A percentile compares a stretch with the other conserved stretches of the same genome.
Evolutionary conservation across 2,797 vertebrate species (phyloP).

Genomic region (Scleropages formosus): DNA sequence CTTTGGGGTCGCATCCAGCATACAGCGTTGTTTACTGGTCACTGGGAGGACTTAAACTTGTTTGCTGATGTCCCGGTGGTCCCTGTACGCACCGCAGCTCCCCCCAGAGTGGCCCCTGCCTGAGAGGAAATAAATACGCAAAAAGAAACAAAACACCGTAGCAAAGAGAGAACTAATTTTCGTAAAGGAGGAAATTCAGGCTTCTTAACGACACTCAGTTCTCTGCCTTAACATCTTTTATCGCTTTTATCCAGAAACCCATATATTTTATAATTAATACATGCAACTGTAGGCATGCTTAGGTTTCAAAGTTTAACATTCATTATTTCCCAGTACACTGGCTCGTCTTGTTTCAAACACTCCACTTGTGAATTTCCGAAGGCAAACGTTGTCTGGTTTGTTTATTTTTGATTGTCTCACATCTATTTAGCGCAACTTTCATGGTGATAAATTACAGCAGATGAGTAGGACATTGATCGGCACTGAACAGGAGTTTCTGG

Average conservation of each 20-base stretch:
- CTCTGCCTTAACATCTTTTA: not conserved
- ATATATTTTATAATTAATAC: not conserved
- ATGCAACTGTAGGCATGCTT: not conserved
- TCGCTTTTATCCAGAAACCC: not conserved
- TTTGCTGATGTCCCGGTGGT: conserved; percentile 6
- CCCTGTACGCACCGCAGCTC: conserved; percentile 7
- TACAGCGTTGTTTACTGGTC: too few species aligned
- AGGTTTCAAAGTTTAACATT: not conserved
- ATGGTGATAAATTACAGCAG: too few species aligned
- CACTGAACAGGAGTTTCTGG: too few species aligned
- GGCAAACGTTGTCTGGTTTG: too few species aligned
- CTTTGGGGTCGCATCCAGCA: too few species aligned
- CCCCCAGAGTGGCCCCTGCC: conserved; percentile 8
- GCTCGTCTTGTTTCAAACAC: too few species aligned
- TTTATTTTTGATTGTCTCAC: too few species aligned
- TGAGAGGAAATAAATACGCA: not conserved
- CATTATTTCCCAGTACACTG: too few species aligned
- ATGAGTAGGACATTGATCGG: too few species aligned
- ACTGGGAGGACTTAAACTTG: not conserved
- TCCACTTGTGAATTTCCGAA: too few species aligned
- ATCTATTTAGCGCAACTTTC: too few species aligned
- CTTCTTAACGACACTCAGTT: conserved; percentile 4
- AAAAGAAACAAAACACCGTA: not conserved
- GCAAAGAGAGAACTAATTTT: not conserved
- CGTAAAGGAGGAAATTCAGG: conserved; percentile 21